These are phyloP conservation scores for Lophius americanus DNA, from an alignment of 2,797 vertebrate species.

Conservation along the genomic window DNA sequence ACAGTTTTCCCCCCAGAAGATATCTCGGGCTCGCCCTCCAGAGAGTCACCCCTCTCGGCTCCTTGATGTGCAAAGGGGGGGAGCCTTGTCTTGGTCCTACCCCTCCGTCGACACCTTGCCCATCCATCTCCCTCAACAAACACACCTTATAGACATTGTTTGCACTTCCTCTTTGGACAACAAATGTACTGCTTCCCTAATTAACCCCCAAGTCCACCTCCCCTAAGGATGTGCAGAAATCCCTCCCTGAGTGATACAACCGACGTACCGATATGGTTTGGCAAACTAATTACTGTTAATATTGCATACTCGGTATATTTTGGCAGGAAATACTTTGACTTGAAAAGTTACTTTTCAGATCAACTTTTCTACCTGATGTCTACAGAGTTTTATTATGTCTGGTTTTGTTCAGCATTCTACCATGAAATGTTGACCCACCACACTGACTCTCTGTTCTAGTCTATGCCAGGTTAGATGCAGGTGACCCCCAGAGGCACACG, in stretches of 20 bases:
- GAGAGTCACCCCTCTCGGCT: slow-evolving; percentile 96
- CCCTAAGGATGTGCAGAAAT: slow-evolving; percentile 70
- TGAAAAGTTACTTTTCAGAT: slow-evolving; percentile 85
- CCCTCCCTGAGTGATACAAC: slow-evolving; percentile 55
- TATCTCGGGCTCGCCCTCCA: slow-evolving; percentile 91
- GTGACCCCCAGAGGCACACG: slow-evolving; percentile 55
- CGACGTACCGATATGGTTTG: slow-evolving; percentile 68
- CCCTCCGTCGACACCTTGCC: slow-evolving; percentile 36
- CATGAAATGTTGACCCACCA: slow-evolving; percentile 62
- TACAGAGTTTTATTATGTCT: slow-evolving; percentile 76
- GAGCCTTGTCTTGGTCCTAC: slow-evolving; percentile 55
- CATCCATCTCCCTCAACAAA: slow-evolving; percentile 47
- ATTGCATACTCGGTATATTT: slow-evolving; percentile 78
- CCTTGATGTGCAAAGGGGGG: slow-evolving; percentile 84
- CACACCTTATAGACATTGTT: slow-evolving; percentile 77
- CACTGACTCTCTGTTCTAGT: slow-evolving; percentile 68
- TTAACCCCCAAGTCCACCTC: slow-evolving; percentile 31
- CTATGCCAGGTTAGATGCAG: slow-evolving; percentile 73
- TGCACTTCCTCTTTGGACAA: slow-evolving; percentile 79
- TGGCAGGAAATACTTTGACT: slow-evolving; percentile 82
- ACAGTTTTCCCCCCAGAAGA: slow-evolving; percentile 97
- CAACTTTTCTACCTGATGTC: slow-evolving; percentile 87
- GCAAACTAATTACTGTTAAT: slow-evolving; percentile 78
- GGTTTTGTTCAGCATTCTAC: slow-evolving; percentile 63
- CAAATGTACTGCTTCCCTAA: slow-evolving; percentile 70